Evolutionary conservation across 2,797 vertebrate species (phyloP).

Genomic region (Holocentrus rufus): DNA sequence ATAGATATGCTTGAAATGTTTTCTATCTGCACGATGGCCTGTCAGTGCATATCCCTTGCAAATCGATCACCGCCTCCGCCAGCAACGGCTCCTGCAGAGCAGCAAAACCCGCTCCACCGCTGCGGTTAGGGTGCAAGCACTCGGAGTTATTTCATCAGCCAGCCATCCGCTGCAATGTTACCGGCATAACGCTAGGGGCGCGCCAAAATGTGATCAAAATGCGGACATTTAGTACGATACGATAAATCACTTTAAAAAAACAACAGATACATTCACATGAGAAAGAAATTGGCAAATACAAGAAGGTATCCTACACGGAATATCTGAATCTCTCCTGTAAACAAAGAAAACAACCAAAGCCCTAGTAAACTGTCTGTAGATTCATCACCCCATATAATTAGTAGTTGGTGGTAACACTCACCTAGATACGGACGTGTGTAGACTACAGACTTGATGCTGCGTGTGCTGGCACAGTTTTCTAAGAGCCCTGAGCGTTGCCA

Average conservation of each 20-base stretch:
- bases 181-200: constrained; percentile 71
- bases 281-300: accelerated
- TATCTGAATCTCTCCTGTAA: not conserved
- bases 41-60: not conserved
- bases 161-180: constrained; percentile 51
- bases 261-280: accelerated
- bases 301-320: too few relatives aligned
- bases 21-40: not conserved
- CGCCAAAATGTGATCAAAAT: not conserved
- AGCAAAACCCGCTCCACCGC: not conserved
- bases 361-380: not conserved
- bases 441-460: constrained; percentile 76
- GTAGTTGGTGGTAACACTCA: constrained; percentile 61
- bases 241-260: not conserved
- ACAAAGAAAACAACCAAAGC: not conserved
- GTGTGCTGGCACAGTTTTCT: constrained; percentile 78
- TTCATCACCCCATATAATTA: not conserved
- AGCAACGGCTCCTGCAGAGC: not conserved
- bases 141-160: constrained; percentile 81
- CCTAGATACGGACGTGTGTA: constrained; percentile 84
- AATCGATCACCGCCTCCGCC: not conserved
- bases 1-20: not conserved
- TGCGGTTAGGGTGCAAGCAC: constrained; percentile 61
- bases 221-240: constrained; percentile 37
- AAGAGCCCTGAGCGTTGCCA: constrained; percentile 81